phyloP scores from a whole-genome alignment of 2,113 vertebrate genomes.

The Cyphotilapia sp. region DNA sequence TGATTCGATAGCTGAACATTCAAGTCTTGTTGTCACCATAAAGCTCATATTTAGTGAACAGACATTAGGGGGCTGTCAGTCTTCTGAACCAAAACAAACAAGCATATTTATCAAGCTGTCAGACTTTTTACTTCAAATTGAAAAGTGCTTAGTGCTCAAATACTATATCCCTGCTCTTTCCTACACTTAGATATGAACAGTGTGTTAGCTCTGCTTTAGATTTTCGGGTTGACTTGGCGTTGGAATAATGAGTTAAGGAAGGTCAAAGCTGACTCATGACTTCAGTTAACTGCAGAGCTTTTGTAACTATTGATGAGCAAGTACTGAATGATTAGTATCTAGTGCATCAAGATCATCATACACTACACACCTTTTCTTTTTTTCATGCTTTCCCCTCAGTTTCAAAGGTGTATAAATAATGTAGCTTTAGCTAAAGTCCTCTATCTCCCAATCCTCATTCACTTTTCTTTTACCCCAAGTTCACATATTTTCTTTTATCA shows the following conservation, averaged over 20 bases:
- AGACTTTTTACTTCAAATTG: not conserved
- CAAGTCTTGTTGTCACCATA: not conserved
- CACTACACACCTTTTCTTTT: not conserved
- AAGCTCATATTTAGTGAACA: not conserved
- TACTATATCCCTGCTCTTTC: not conserved
- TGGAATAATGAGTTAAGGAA: constrained; percentile 43
- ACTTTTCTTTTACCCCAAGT: not conserved
- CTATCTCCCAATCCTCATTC: not conserved
- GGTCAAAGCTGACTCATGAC: constrained; percentile 32
- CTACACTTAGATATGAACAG: not conserved
- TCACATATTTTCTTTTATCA: constrained; percentile 2
- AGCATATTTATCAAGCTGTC: not conserved
- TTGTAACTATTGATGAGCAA: constrained; percentile 36
- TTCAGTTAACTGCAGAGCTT: constrained; percentile 1
- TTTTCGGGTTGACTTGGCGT: constrained; percentile 31
- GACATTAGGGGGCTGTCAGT: not conserved
- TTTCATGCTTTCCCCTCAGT: not conserved
- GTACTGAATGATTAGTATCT: constrained; percentile 26
- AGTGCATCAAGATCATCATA: not conserved
- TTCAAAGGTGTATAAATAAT: not conserved
- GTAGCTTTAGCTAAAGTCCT: not conserved
- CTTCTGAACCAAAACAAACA: not conserved
- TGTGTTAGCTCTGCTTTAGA: not conserved
- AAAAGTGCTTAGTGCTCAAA: not conserved
- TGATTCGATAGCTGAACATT: not conserved